phyloP scores from a whole-genome alignment of 2,113 vertebrate species.

The Myocastor coypus region DNA sequence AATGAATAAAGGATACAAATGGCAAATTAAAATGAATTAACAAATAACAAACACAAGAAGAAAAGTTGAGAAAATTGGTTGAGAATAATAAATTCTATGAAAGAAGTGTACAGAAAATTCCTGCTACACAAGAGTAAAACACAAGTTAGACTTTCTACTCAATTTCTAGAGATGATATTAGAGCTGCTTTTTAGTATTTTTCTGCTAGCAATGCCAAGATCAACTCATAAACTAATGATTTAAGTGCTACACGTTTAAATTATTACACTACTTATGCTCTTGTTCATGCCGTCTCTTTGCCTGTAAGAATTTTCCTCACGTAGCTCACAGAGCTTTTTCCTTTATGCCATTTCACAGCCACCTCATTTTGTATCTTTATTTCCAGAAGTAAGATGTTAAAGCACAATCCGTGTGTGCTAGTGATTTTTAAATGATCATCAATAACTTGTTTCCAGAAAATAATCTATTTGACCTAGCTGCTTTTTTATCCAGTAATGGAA shows the following conservation, averaged over 20 bases:
- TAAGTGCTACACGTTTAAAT: conserved; percentile 58
- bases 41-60: background rate
- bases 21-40: background rate
- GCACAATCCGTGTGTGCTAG: background rate
- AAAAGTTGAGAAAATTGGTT: background rate
- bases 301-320: conserved; percentile 50
- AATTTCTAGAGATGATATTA: background rate
- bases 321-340: conserved; percentile 11
- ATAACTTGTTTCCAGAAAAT: conserved; percentile 66
- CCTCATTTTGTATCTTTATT: conserved; percentile 51
- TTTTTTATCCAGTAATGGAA: conserved; percentile 54
- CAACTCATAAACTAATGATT: conserved; percentile 64
- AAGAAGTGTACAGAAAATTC: background rate
- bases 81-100: background rate
- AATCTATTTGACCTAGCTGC: conserved; percentile 46
- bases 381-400: conserved; percentile 44
- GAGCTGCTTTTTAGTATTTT: conserved; percentile 20
- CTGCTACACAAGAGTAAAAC: background rate
- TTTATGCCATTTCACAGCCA: conserved; percentile 30
- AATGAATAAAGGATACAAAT: background rate
- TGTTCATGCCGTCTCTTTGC: background rate
- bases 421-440: conserved; percentile 63
- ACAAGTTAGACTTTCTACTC: background rate
- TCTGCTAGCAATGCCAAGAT: conserved; percentile 11
- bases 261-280: conserved; percentile 18